These are phyloP conservation scores for Hemaris fuciformis DNA, from an alignment of 2,888 invertebrate species.

Conservation along the genomic window DNA sequence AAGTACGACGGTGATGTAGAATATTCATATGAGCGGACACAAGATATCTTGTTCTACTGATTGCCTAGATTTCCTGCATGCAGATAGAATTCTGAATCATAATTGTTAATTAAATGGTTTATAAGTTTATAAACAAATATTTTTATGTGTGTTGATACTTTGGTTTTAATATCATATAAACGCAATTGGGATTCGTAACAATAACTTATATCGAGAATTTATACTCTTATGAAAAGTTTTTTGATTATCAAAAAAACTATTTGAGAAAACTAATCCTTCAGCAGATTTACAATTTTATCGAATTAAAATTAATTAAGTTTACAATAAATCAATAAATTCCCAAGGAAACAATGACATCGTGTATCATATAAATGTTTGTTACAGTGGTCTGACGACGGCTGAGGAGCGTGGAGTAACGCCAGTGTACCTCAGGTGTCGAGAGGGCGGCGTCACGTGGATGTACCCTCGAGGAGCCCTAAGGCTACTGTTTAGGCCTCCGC, in stretches of 20 bases:
- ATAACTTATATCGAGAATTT: too few species aligned
- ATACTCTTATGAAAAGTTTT: too few species aligned
- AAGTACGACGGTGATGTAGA: background rate
- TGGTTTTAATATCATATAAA: too few species aligned
- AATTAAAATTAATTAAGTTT: too few species aligned
- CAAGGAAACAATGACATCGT: background rate
- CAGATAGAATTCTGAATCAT: background rate
- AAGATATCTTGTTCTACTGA: background rate
- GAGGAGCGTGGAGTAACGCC: constrained; percentile 86
- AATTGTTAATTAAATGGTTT: background rate
- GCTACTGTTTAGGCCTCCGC: constrained; percentile 83
- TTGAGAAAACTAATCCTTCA: too few species aligned
- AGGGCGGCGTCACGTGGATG: constrained; percentile 87
- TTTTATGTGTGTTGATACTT: too few species aligned
- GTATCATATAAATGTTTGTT: background rate
- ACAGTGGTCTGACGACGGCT: constrained; percentile 79
- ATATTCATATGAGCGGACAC: background rate
- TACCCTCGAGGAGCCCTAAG: constrained; percentile 88
- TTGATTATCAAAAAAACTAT: too few species aligned
- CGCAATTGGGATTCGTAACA: too few species aligned
- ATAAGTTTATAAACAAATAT: too few species aligned
- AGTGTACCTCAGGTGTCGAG: constrained; percentile 88
- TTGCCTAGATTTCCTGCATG: background rate
- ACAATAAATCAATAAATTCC: too few species aligned
- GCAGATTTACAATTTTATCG: too few species aligned